phyloP scores from a whole-genome alignment of 2,797 vertebrate genomes.

The Alosa sapidissima region DNA sequence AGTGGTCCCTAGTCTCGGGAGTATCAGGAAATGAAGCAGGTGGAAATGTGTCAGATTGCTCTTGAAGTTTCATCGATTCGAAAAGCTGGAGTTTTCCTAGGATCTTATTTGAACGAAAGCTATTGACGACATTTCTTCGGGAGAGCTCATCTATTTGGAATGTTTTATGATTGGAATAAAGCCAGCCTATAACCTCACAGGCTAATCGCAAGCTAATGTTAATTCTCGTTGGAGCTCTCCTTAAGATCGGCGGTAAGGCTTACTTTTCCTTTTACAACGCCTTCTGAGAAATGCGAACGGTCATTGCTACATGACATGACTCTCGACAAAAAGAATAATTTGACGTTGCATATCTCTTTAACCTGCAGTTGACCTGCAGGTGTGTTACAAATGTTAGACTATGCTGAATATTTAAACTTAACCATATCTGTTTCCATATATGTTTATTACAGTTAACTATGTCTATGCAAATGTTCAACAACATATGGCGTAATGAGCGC shows the following conservation, averaged over 20 bases:
- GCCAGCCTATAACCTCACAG: conserved; percentile 5
- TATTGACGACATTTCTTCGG: conserved; percentile 43
- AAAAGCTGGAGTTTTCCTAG: neutral
- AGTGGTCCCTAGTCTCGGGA: conserved; percentile 53
- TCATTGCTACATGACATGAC: neutral
- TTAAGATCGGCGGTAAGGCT: neutral
- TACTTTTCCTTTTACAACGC: neutral
- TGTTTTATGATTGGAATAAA: conserved; percentile 16
- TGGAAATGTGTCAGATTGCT: conserved; percentile 57
- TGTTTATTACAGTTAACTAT: neutral
- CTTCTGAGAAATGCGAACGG: neutral
- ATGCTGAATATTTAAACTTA: neutral
- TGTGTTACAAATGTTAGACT: neutral
- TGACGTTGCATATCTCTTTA: neutral
- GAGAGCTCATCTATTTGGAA: neutral
- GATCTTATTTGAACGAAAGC: conserved; percentile 42
- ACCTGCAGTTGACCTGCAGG: neutral
- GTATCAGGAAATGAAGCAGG: conserved; percentile 76
- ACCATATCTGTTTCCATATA: neutral
- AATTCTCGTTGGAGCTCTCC: neutral
- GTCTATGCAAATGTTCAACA: neutral
- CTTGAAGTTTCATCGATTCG: conserved; percentile 43
- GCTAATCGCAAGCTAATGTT: neutral
- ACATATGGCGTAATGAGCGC: neutral
- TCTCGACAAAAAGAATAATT: neutral